A percentile compares a stretch with the other conserved stretches of the same genome.
Conservation (phyloP, 2,113 vertebrate species). For the Phyllostomus hastatus region DNA sequence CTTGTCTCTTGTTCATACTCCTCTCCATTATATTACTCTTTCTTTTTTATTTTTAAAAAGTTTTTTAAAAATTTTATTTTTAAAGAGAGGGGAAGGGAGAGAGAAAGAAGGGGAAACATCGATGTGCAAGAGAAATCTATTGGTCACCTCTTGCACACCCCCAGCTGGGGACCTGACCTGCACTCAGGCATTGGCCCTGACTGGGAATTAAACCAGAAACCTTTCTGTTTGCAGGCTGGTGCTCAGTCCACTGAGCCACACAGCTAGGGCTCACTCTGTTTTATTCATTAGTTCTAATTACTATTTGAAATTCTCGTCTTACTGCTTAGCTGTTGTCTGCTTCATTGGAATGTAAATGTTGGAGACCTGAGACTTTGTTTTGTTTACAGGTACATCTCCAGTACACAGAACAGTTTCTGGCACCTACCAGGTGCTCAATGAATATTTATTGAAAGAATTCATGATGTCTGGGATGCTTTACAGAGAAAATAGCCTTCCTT, state of each 20-base stretch:
- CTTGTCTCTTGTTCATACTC: neutral
- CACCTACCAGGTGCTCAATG: neutral
- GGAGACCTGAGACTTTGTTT: neutral
- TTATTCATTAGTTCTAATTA: neutral
- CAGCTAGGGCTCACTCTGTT: neutral
- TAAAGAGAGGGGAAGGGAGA: too few relatives aligned
- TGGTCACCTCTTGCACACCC: too few relatives aligned
- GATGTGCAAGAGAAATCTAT: too few relatives aligned
- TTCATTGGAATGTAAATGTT: neutral
- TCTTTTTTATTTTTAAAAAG: too few relatives aligned
- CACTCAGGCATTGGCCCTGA: too few relatives aligned
- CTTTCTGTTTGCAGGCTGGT: too few relatives aligned
- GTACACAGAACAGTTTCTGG: conserved; percentile 4
- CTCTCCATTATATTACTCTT: neutral
- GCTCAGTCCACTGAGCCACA: too few relatives aligned
- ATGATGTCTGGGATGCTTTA: neutral
- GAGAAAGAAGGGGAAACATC: too few relatives aligned
- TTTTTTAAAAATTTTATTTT: too few relatives aligned
- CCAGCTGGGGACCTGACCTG: too few relatives aligned
- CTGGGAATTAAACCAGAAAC: too few relatives aligned
- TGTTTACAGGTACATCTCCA: neutral
- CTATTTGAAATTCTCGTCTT: conserved; percentile 2
- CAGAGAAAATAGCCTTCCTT: neutral
- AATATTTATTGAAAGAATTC: neutral
- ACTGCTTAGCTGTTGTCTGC: neutral